Percentiles rank a stretch among this genome's conserved stretches.
phyloP scores from a whole-genome alignment of 2,888 invertebrate species.

The Pollenia labialis region DNA sequence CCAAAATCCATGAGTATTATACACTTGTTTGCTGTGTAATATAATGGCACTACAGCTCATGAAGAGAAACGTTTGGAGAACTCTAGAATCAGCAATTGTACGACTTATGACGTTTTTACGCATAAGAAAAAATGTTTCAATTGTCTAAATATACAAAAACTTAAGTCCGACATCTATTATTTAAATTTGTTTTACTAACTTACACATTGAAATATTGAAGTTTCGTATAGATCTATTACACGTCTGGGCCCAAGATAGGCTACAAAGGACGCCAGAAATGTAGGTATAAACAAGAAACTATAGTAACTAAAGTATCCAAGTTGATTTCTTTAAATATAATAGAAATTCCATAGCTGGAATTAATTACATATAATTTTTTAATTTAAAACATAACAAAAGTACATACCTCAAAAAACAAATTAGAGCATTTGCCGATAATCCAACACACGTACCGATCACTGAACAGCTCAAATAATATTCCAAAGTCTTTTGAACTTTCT shows the following conservation, averaged over 20 bases:
- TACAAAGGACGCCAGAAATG: slow-evolving; percentile 71
- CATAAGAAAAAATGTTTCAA: slow-evolving; percentile 77
- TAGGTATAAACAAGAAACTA: slow-evolving; percentile 75
- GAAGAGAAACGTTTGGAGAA: slow-evolving; percentile 77
- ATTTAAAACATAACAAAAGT: not conserved
- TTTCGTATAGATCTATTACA: slow-evolving; percentile 76
- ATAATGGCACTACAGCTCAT: slow-evolving; percentile 79
- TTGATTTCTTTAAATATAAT: slow-evolving; percentile 70
- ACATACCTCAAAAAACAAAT: slow-evolving; percentile 77
- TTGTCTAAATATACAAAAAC: slow-evolving; percentile 70
- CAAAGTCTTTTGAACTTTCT: slow-evolving; percentile 72
- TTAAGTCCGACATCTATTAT: not conserved
- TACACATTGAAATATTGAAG: slow-evolving; percentile 78
- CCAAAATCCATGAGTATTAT: slow-evolving; percentile 77
- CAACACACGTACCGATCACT: slow-evolving; percentile 72
- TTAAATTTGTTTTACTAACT: slow-evolving; percentile 66
- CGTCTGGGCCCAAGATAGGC: slow-evolving; percentile 65
- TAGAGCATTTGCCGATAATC: slow-evolving; percentile 66
- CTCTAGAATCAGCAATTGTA: slow-evolving; percentile 72
- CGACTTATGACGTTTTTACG: slow-evolving; percentile 74
- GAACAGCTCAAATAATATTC: slow-evolving; percentile 75
- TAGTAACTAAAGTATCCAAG: slow-evolving; percentile 75
- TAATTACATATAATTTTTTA: not conserved
- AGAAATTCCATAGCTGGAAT: not conserved
- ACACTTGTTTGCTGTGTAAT: slow-evolving; percentile 75